Evolutionary conservation across 2,888 invertebrate genomes (phyloP).

Genomic region (Cryptocephalus moraei): DNA sequence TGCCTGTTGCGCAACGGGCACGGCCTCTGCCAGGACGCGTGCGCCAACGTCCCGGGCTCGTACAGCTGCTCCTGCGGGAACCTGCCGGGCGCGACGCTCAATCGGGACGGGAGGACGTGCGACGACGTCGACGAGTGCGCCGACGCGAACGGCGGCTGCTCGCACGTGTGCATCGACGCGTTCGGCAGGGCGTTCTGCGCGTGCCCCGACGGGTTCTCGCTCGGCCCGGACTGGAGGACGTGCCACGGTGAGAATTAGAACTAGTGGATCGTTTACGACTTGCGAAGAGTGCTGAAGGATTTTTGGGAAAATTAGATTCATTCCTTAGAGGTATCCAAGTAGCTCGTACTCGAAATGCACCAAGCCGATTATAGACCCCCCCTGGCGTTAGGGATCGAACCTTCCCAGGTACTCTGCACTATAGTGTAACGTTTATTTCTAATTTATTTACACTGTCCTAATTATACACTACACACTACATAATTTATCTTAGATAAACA

Average conservation of each 20-base stretch:
- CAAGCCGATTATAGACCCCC: too few relatives aligned
- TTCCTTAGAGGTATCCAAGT: too few relatives aligned
- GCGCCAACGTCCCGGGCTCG: slow-evolving; percentile 47
- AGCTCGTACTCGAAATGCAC: too few relatives aligned
- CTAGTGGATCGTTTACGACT: too few relatives aligned
- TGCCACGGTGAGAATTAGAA: slow-evolving; percentile 28
- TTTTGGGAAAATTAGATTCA: too few relatives aligned
- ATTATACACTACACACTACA: too few relatives aligned
- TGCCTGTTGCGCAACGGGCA: slow-evolving; percentile 53
- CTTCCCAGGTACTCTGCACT: too few relatives aligned
- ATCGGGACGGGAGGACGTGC: slow-evolving; percentile 44
- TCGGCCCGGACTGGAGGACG: slow-evolving; percentile 31
- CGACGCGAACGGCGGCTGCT: slow-evolving; percentile 44
- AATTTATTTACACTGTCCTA: too few relatives aligned
- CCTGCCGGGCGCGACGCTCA: slow-evolving; percentile 37
- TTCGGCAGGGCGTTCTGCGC: slow-evolving; percentile 32
- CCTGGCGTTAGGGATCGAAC: too few relatives aligned
- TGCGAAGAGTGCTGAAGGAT: too few relatives aligned
- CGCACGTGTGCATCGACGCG: slow-evolving; percentile 49
- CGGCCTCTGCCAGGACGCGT: slow-evolving; percentile 55
- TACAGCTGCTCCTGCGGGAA: slow-evolving; percentile 48
- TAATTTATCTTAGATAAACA: too few relatives aligned
- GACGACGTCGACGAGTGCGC: slow-evolving; percentile 44
- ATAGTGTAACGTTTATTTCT: too few relatives aligned
- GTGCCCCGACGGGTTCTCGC: slow-evolving; percentile 32